Conservation (phyloP, 2,888 invertebrate genomes). For the Gymnoscelis rufifasciata region DNA sequence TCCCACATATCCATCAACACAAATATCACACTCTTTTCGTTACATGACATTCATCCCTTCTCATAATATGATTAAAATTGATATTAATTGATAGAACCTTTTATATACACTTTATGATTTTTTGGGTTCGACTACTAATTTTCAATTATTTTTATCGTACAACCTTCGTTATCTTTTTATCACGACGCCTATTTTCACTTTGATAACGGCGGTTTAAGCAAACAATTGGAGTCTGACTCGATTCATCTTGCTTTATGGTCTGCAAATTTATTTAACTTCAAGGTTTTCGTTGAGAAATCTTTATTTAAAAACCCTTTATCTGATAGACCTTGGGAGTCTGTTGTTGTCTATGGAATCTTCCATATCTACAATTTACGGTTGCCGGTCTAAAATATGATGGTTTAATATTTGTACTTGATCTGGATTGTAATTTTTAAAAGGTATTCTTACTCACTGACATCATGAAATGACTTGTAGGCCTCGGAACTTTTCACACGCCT, state of each 20-base stretch:
- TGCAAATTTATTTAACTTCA: slow-evolving; percentile 13
- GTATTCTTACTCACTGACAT: too few relatives aligned
- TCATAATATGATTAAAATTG: too few relatives aligned
- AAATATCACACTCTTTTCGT: too few relatives aligned
- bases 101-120: too few relatives aligned
- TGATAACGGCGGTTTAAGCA: slow-evolving; percentile 8
- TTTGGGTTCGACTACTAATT: neutral
- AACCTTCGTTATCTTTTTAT: neutral
- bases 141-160: neutral
- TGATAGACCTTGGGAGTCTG: slow-evolving; percentile 7
- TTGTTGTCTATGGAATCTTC: neutral
- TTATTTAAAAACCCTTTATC: slow-evolving; percentile 12
- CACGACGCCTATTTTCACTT: slow-evolving; percentile 1
- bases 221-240: slow-evolving; percentile 12
- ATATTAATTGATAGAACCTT: too few relatives aligned
- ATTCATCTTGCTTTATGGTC: slow-evolving; percentile 20
- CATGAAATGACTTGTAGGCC: too few relatives aligned
- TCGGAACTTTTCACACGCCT: too few relatives aligned
- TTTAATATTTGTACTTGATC: neutral
- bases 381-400: neutral
- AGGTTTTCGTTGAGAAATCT: slow-evolving; percentile 17
- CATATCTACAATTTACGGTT: neutral
- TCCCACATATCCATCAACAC: too few relatives aligned
- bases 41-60: too few relatives aligned
- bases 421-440: too few relatives aligned